A percentile compares a stretch with the other conserved stretches of the same genome.
These are phyloP conservation scores for Taxidea taxus DNA, from an alignment of 2,113 vertebrate genomes.

Conservation along the genomic window DNA sequence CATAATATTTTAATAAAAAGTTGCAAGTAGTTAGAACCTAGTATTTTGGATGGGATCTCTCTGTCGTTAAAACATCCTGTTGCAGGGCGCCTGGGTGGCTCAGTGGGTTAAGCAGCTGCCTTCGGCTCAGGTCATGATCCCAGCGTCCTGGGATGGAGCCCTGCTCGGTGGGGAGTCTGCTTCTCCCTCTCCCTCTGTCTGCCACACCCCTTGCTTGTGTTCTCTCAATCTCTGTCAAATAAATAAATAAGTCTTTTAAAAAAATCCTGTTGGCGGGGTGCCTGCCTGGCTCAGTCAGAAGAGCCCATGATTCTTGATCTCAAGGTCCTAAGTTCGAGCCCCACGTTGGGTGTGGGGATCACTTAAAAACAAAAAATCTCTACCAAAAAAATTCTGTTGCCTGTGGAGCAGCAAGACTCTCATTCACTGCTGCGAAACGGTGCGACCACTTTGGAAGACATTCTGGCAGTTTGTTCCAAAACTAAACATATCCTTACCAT, in stretches of 20 bases:
- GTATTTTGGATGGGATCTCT: background rate
- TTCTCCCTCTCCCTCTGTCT: no score
- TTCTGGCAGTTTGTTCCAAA: background rate
- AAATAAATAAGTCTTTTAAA: background rate
- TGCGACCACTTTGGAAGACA: background rate
- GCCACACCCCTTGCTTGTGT: no score
- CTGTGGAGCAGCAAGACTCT: background rate
- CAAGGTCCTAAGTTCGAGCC: background rate
- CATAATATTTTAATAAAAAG: background rate
- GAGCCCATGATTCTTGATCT: background rate
- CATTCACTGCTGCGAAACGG: background rate
- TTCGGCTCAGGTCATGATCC: background rate
- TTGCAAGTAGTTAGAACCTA: background rate
- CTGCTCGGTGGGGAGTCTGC: no score
- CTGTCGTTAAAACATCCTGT: background rate
- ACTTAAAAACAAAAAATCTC: background rate
- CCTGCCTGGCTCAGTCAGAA: background rate
- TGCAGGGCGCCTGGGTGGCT: background rate
- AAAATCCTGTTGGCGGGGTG: background rate
- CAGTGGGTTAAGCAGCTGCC: fast-evolving
- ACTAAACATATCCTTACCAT: background rate
- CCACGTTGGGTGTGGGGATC: background rate
- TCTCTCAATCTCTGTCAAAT: no score
- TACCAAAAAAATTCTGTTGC: background rate
- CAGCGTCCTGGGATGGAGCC: fast-evolving